Base-by-base conservation (phyloP, 2,888 invertebrate species). In the Teleogryllus oceanicus region DNA sequence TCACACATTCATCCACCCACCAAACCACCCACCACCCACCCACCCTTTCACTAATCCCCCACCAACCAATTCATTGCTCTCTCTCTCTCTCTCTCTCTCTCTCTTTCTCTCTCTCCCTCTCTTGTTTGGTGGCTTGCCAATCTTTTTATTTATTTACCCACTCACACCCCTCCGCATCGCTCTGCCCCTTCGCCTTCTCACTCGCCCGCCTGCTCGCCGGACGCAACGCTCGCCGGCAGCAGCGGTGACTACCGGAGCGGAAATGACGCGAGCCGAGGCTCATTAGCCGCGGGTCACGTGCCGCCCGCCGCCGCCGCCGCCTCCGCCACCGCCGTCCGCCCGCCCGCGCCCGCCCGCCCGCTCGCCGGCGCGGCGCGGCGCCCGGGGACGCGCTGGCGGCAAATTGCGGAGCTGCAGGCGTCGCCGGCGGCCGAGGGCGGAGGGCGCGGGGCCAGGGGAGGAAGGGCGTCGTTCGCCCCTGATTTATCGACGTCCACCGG, bases 331-430 rank as follows among this genome's bases (percentile, higher is more conserved):
- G 79, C 78, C 24, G 74, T 74, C 74, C 51, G 80, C 80, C 78
- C 75, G 75, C 75, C 75, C 75, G 75, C 79, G 75, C 37, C 37
- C 50, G 75, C 50, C 50, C 18, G 21, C 50, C 37, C 16, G 16
- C 16, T 8, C 62, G 16, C 62, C 8, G 62, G 78, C 80, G 82
- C 80, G 62, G 78, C 80, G 82, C 80, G 80, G 24, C 80, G 82
- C 75, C 82, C 80, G 74, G 82, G 80, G 82, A 80, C 50, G 78
- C 75, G 78, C 80, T 82, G 76, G 82, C 82, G 82, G 82, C 82
- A 82, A 82, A 82, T 82, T 82, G 80, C 80, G 62, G 62, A 62
- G 62, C 62, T n/a, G 62, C 16, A 13, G n/a, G 62, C 62, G 62
- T n/a, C 62, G 62, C 62, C 62, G 62, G 16, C n/a, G 62, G 62